Base-by-base conservation (phyloP, 92 coral and sea anemone genomes). In the Umimayanthus chanpuru region DNA sequence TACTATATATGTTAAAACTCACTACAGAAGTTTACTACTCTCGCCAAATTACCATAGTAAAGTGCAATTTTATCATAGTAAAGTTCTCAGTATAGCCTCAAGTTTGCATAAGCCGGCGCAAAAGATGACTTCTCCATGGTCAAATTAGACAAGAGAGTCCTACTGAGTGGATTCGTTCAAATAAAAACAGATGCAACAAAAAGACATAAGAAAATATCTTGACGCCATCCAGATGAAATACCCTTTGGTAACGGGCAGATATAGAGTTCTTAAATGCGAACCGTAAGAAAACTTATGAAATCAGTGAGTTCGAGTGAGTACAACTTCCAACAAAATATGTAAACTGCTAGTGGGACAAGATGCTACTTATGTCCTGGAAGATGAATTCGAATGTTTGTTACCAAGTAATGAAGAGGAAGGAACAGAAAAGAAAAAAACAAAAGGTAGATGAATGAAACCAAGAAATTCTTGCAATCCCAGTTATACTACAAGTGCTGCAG, bases 311-410 rank as follows among this genome's bases (percentile, higher is more conserved):
- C 89, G 38, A 89, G 78, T 40, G 72, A 85, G 67, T 85, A 85
- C 58, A 50, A 50, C 58, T 50, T 50, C 58, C 2, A 50, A 14
- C 91, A 89, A 79, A 83, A 75, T 38, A 89, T 32, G 36, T 32
- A 32, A 85, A 71, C 85, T 89, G 25, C 58, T 89, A 44, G 92
- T 80, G 40, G 89, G 89, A 32, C 92, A 89, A 78, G 89, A 81
- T 36, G 77, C 78, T 21, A 89, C 78, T 41, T 85, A 89, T 71
- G 77, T 89, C 28, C 3, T 18, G 71, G 71, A 67, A 23, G 29
- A 67, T 67, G 73, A 3, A 67, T 67, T 20, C 9, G 73, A 67
- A 20, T 67, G 73, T 23, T 67, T 67, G 5, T 26, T 67, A 67
- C 1, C 28, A 67, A 67, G 73, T 23, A 67, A 67, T 67, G 73